Percentiles rank a stretch among this genome's conserved stretches.
Conservation (phyloP, 2,797 vertebrate species). For the Lacerta bilineata region DNA sequence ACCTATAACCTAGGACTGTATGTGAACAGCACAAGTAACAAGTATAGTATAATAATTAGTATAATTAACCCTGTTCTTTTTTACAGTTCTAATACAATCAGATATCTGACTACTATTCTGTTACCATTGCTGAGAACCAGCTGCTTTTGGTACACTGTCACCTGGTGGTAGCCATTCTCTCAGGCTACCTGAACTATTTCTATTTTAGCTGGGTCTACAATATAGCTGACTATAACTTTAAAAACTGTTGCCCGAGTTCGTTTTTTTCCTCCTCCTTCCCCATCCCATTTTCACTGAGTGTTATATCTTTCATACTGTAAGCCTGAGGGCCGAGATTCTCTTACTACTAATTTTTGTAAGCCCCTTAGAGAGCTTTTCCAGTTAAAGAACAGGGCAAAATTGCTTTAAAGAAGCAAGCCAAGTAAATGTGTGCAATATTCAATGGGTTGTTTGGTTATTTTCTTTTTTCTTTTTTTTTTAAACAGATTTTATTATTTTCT, state of each 20-base stretch:
- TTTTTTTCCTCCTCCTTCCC: neutral
- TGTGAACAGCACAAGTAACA: neutral
- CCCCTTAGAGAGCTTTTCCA: neutral
- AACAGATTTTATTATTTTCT: too few relatives aligned
- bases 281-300: neutral
- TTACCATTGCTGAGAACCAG: neutral
- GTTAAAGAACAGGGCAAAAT: neutral
- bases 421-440: neutral
- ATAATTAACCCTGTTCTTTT: neutral
- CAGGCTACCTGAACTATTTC: neutral
- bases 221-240: neutral
- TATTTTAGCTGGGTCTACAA: neutral
- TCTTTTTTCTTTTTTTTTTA: too few relatives aligned
- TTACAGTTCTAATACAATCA: neutral
- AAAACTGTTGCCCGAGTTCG: neutral
- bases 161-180: neutral
- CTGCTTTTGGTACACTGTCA: neutral
- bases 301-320: neutral
- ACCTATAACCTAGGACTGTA: neutral
- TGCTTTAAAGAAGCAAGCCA: neutral
- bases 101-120: neutral
- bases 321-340: neutral
- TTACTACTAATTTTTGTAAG: neutral
- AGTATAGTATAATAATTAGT: neutral
- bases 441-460: constrained; percentile 6